Evolutionary conservation across 2,113 vertebrate genomes (phyloP), one percentile per base, ranked within the genome.

Genomic region (Plotosus lineatus): DNA sequence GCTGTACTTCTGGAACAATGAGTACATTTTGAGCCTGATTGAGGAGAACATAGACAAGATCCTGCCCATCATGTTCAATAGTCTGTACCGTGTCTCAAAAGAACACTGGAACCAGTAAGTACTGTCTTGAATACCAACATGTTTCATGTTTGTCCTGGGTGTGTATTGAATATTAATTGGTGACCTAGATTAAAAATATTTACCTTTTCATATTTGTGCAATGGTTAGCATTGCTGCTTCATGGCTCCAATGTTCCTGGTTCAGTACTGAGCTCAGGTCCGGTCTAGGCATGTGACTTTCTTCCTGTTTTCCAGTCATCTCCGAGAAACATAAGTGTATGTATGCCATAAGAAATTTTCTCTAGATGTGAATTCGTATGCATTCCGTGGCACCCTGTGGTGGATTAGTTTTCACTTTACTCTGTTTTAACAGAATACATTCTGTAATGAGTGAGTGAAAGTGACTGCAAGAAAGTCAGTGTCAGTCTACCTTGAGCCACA

Each of bases 21-120:
- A 99, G 87, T 99, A 99, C 88, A 99, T 99, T 83, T 94, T 99
- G 88, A 98, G 97, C 90, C 93, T 99, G 89, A 98, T 99, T 58
- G 98, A 99, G 87, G 97, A 99, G 85, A 99, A 99, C 89, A 97
- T 98, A 68, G 95, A 97, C 87, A 96, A 94, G 90, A 89, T 99
- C 86, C 93, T 99, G 66, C 98, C 98, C 85, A 96, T 98, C 89
- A 98, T 99, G 97, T 99, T 99, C 87, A 94, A 94, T 79, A 98
- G 94, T 90, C 94, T 99, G 85, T 99, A 99, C 92, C 96, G 95
- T 89, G 98, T 99, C 93, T 98, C 98, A 92, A 99, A 99, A 94
- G 97, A 99, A 87, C 98, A 99, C 95, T 99, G 98, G 98, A 99
- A 99, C 88, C 95, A 90, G 98, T 99, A 94, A 19, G 97, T 96